A percentile compares a stretch with the other conserved stretches of the same genome.
phyloP scores from a whole-genome alignment of 2,113 vertebrate species.

The Archilochus colubris region DNA sequence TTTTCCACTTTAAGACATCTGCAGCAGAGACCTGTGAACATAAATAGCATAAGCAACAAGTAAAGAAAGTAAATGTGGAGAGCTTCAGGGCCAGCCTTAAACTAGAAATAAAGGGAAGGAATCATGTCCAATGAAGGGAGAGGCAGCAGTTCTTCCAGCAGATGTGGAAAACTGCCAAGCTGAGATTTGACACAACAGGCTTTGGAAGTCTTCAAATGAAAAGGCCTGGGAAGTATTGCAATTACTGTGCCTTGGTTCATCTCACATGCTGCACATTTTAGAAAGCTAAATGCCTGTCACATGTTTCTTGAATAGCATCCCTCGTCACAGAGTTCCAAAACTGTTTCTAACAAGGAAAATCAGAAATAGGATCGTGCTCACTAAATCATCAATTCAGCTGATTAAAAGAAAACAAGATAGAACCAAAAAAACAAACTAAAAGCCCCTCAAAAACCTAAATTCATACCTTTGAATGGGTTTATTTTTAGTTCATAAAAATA shows the following conservation, averaged over 20 bases:
- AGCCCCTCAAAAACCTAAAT: not conserved
- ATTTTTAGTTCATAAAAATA: not conserved
- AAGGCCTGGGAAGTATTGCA: slow-evolving; percentile 33
- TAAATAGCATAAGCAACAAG: not conserved
- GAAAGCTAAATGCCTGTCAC: slow-evolving; percentile 28
- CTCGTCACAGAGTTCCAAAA: not conserved
- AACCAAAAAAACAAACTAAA: not conserved
- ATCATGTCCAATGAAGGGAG: not conserved
- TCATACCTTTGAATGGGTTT: not conserved
- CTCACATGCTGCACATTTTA: slow-evolving; percentile 35
- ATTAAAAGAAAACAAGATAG: not conserved
- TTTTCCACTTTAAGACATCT: not conserved
- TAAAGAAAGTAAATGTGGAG: not conserved
- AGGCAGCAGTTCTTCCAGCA: not conserved
- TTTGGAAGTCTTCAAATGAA: slow-evolving; percentile 4
- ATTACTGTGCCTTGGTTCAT: slow-evolving; percentile 21
- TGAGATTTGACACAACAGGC: slow-evolving; percentile 3
- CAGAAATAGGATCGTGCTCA: not conserved
- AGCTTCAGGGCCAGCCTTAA: not conserved
- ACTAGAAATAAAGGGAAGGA: not conserved
- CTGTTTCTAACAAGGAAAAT: slow-evolving; percentile 18
- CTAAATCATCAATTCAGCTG: not conserved
- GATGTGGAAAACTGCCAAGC: slow-evolving; percentile 28
- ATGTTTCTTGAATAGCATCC: slow-evolving; percentile 15
- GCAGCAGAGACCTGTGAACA: not conserved